phyloP scores from a whole-genome alignment of 2,888 invertebrate genomes.

The Drosophila quinaria region DNA sequence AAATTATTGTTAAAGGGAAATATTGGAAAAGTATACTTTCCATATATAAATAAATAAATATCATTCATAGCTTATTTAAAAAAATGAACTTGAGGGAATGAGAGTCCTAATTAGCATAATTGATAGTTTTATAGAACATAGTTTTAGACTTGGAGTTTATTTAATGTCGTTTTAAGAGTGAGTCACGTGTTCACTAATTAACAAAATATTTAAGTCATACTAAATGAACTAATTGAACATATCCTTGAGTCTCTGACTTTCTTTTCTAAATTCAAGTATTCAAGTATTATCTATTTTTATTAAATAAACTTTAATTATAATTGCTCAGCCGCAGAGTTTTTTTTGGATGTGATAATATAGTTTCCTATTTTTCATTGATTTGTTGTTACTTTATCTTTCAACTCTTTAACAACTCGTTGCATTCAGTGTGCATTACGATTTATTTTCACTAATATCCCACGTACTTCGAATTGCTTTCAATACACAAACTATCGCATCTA shows the following conservation, averaged over 20 bases:
- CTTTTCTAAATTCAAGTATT: too few relatives aligned
- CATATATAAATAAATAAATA: neutral
- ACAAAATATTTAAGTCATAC: too few relatives aligned
- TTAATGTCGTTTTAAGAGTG: too few relatives aligned
- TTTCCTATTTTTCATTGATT: neutral
- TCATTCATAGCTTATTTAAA: neutral
- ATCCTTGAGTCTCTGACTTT: too few relatives aligned
- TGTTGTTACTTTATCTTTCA: neutral
- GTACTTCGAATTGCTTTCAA: conserved; percentile 49
- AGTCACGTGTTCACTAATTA: too few relatives aligned
- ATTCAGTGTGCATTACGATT: conserved; percentile 48
- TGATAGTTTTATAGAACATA: too few relatives aligned
- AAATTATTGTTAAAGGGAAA: too few relatives aligned
- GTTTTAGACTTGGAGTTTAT: too few relatives aligned
- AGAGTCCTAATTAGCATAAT: neutral
- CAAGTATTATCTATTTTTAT: neutral
- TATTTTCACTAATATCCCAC: conserved; percentile 52
- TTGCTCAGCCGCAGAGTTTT: too few relatives aligned
- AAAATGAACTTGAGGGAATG: neutral
- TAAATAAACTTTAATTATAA: too few relatives aligned
- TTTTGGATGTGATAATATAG: neutral
- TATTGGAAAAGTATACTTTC: too few relatives aligned
- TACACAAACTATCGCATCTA: conserved; percentile 24
- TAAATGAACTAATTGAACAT: too few relatives aligned
- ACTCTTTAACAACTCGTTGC: neutral